Percentiles rank a stretch among this genome's conserved stretches.
Conservation (phyloP, 1,140 invertebrate species). For the Trichogramma pretiosum region DNA sequence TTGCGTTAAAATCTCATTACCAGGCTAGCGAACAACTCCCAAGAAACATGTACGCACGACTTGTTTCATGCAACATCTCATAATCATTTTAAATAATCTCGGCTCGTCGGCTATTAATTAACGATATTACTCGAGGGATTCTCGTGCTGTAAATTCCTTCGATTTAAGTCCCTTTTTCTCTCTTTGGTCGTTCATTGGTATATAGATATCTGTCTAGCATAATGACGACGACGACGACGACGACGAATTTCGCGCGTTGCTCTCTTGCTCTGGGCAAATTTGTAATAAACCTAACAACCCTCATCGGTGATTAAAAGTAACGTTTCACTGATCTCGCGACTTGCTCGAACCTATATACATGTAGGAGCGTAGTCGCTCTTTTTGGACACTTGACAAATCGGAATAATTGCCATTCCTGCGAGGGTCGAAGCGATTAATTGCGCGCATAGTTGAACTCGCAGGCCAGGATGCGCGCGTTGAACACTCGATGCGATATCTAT, state of each 20-base stretch:
- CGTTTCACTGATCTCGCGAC: conserved; percentile 39
- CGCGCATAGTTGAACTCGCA: conserved; percentile 9
- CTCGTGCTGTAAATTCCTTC: conserved; percentile 6
- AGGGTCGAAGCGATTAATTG: conserved; percentile 32
- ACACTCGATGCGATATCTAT: not conserved
- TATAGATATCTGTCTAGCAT: no score
- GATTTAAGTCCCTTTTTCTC: not conserved
- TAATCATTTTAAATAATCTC: conserved; percentile 1
- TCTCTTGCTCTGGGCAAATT: no score
- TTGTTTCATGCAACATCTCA: conserved; percentile 3
- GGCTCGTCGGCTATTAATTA: conserved; percentile 18
- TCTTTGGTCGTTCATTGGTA: not conserved
- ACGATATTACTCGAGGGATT: conserved; percentile 14
- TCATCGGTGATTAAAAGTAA: conserved; percentile 46
- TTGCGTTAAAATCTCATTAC: no score
- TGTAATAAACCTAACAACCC: conserved; percentile 44
- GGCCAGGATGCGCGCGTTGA: not conserved
- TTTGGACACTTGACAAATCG: conserved; percentile 39
- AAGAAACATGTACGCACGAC: conserved; percentile 13
- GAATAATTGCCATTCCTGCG: conserved; percentile 33
- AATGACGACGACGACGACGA: no score
- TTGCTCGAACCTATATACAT: no score
- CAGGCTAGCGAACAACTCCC: no score
- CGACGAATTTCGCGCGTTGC: no score
- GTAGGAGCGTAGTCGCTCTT: conserved; percentile 17